These are phyloP conservation scores for Gonioctena quinquepunctata DNA, from an alignment of 1,140 invertebrate genomes.

Conservation along the genomic window DNA sequence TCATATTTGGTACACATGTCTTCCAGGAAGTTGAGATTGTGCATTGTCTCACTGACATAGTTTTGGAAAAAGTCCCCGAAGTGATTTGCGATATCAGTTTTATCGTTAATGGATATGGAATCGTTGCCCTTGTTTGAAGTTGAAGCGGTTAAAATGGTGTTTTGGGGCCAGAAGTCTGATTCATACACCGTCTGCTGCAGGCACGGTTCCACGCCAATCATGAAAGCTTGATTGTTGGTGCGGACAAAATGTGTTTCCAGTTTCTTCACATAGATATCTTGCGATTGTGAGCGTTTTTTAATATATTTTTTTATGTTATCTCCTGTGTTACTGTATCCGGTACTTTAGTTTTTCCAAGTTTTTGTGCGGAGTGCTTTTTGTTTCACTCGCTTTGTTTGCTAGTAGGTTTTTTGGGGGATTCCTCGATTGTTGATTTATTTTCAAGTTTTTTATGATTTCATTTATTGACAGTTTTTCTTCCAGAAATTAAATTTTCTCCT, in stretches of 20 bases:
- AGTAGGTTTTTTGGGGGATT: neutral
- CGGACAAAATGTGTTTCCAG: neutral
- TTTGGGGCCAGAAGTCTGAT: conserved; percentile 1
- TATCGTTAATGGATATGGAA: too few species aligned
- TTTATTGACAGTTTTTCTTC: neutral
- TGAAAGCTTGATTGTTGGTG: conserved; percentile 2
- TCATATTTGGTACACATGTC: too few species aligned
- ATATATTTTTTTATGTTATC: conserved; percentile 6
- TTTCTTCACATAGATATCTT: conserved; percentile 3
- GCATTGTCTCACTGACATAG: too few species aligned
- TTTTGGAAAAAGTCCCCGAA: too few species aligned
- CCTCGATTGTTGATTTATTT: too few species aligned
- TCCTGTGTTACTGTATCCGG: neutral
- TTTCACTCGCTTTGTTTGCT: neutral
- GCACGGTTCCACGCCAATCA: neutral
- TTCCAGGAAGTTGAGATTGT: too few species aligned
- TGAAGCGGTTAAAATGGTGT: too few species aligned
- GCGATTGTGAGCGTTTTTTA: neutral
- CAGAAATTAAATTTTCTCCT: neutral
- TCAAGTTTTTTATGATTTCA: too few species aligned
- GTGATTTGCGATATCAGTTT: too few species aligned
- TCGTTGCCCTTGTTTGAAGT: too few species aligned
- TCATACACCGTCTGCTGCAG: neutral
- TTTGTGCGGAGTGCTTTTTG: neutral
- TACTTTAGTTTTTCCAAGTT: conserved; percentile 8